Percentiles rank a stretch among this genome's conserved stretches.
Evolutionary conservation across 1,140 invertebrate genomes (phyloP).

Genomic region (Drosophila orena): DNA sequence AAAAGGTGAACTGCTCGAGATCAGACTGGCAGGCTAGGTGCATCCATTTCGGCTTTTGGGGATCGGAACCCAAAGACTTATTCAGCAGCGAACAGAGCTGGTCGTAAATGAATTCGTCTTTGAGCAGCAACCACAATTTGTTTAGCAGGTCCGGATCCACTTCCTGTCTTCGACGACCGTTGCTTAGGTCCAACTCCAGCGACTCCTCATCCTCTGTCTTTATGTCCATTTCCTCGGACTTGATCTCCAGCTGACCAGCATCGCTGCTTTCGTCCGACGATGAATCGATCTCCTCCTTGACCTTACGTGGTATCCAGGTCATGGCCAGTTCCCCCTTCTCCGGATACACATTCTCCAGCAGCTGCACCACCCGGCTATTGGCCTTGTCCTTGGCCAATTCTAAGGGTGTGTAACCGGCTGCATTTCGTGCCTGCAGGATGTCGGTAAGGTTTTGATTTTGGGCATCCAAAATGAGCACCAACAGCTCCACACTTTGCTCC

Average conservation of each 20-base stretch:
- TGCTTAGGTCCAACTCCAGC: constrained; percentile 26
- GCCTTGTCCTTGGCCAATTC: constrained; percentile 57
- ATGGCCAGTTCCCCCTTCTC: constrained; percentile 54
- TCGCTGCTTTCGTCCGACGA: constrained; percentile 74
- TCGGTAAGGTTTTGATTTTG: constrained; percentile 49
- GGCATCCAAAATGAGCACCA: constrained; percentile 86
- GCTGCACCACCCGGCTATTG: constrained; percentile 44
- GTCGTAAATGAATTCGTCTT: constrained; percentile 33
- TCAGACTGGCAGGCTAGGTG: constrained; percentile 46
- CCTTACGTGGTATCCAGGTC: constrained; percentile 68
- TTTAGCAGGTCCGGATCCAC: background rate
- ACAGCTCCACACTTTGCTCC: constrained; percentile 83
- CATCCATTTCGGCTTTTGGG: constrained; percentile 55
- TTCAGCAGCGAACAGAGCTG: constrained; percentile 42
- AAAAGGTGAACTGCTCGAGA: constrained; percentile 47
- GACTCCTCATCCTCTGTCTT: constrained; percentile 34
- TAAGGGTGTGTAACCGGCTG: constrained; percentile 63
- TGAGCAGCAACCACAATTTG: constrained; percentile 39
- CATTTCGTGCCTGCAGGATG: constrained; percentile 62
- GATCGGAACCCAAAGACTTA: constrained; percentile 16
- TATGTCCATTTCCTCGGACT: constrained; percentile 39
- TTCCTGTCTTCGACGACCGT: background rate
- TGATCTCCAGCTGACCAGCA: constrained; percentile 34
- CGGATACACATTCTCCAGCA: constrained; percentile 58
- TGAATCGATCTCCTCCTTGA: constrained; percentile 65